phyloP scores from a whole-genome alignment of 2,113 vertebrate species.

The Sciurus niger region DNA sequence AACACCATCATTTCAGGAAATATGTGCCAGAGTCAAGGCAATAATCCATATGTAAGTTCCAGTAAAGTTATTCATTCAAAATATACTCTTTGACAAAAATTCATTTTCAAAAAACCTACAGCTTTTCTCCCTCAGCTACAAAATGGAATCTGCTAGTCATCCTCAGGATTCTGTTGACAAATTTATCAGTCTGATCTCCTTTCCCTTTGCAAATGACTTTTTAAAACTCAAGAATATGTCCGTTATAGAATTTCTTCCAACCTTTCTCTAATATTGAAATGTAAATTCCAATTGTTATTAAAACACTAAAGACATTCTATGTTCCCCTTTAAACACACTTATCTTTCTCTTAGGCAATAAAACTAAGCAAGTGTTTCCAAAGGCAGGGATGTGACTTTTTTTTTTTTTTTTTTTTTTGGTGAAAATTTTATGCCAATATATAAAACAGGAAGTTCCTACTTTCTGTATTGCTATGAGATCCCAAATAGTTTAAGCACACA shows the following conservation, averaged over 20 bases:
- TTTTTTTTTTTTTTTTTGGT: not conserved
- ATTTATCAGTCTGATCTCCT: not conserved
- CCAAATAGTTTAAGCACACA: conserved; percentile 59
- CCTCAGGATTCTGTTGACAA: not conserved
- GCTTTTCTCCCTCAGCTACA: conserved; percentile 32
- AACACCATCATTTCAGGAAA: not conserved
- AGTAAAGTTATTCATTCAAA: conserved; percentile 31
- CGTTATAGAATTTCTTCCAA: not conserved
- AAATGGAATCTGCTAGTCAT: not conserved
- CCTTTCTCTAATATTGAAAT: conserved; percentile 19
- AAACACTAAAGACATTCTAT: conserved; percentile 25
- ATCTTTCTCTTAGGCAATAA: conserved; percentile 17
- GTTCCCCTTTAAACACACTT: not conserved
- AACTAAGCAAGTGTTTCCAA: conserved; percentile 42
- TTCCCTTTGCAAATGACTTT: conserved; percentile 47
- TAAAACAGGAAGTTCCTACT: conserved; percentile 34
- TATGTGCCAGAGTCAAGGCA: not conserved
- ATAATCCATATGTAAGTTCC: not conserved
- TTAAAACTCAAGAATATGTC: not conserved
- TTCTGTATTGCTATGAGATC: not conserved
- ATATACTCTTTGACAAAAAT: conserved; percentile 54
- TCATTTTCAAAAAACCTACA: conserved; percentile 18
- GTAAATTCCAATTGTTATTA: conserved; percentile 54
- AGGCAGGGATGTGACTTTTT: not conserved
- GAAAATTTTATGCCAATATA: conserved; percentile 11